These are phyloP conservation scores for Morphnarchus princeps DNA, from an alignment of 2,113 vertebrate species.

Conservation along the genomic window DNA sequence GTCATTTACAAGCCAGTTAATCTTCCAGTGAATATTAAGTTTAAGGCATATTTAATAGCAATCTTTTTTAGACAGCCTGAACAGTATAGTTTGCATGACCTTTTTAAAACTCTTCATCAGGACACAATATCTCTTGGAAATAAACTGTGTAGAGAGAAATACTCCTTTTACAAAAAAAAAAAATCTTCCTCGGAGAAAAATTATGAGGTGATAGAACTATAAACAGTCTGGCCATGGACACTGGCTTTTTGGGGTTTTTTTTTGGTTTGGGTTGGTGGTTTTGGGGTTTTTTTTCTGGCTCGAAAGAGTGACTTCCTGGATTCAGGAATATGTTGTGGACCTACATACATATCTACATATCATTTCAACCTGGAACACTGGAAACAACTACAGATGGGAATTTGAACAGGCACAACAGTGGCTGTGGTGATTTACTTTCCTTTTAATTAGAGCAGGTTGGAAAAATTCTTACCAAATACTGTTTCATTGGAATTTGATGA, in stretches of 20 bases:
- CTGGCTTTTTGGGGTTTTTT: not conserved
- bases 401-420: not conserved
- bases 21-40: slow-evolving; percentile 6
- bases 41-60: not conserved
- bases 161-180: not conserved
- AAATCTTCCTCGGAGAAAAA: not conserved
- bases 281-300: not conserved
- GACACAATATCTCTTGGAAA: not conserved
- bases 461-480: not conserved
- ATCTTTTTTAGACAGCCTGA: not conserved
- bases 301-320: not conserved
- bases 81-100: not conserved
- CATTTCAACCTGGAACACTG: not conserved
- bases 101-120: not conserved
- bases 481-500: not conserved
- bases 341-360: not conserved
- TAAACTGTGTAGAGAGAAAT: not conserved
- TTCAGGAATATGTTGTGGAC: not conserved
- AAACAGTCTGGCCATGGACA: not conserved
- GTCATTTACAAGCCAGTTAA: not conserved
- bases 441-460: not conserved
- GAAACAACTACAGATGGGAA: not conserved
- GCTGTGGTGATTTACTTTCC: not conserved
- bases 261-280: no score
- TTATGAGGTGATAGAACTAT: not conserved